Evolutionary conservation across 2,888 invertebrate genomes (phyloP).

Genomic region (Ariolimax columbianus): DNA sequence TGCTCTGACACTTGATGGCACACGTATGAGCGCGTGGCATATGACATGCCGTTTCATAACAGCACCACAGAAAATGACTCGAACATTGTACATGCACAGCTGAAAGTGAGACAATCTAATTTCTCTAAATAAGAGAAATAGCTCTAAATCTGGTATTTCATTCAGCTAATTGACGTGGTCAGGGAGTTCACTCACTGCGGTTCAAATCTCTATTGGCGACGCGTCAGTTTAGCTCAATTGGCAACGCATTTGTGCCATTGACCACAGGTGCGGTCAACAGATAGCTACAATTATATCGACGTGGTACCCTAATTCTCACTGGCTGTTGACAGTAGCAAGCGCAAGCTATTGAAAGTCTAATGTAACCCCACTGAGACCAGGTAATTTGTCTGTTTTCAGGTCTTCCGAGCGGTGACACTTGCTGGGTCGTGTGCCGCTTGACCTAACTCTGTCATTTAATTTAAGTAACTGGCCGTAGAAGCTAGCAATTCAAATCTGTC

Average conservation of each 20-base stretch:
- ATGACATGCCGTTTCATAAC: constrained; percentile 25
- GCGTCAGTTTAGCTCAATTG: neutral
- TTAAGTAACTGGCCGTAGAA: no score
- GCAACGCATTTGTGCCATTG: neutral
- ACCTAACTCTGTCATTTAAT: no score
- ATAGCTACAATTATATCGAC: neutral
- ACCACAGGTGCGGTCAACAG: no score
- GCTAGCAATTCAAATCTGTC: no score
- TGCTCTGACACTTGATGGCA: constrained; percentile 1
- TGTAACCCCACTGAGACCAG: neutral
- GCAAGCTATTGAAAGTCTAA: neutral
- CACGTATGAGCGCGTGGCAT: constrained; percentile 35
- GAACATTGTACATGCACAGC: neutral
- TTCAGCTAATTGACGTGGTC: constrained; percentile 18
- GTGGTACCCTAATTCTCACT: neutral
- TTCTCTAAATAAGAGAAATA: neutral
- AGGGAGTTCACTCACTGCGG: neutral
- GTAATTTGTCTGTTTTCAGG: neutral
- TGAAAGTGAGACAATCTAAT: neutral
- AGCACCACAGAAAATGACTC: neutral
- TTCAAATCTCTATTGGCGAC: neutral
- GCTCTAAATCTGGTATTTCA: neutral
- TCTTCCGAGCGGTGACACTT: no score
- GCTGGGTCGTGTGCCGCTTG: no score
- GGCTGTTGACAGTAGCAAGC: neutral